Base-by-base conservation (phyloP, 2,888 invertebrate species). In the Beris morrisii region DNA sequence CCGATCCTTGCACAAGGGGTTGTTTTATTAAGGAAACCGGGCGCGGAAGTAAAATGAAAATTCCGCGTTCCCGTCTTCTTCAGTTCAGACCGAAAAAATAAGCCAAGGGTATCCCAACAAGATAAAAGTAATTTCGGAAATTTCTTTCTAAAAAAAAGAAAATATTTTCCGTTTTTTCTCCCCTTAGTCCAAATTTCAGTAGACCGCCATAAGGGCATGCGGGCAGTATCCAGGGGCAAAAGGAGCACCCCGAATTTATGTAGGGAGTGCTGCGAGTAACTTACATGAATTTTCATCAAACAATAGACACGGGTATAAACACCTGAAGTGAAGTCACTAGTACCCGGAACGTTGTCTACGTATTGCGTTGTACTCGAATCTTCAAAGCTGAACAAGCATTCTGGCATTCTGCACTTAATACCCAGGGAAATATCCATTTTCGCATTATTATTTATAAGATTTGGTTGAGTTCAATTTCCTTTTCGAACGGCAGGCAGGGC, bases 401-500 rank as follows among this genome's bases (percentile, higher is more conserved):
- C 13, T 61, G 50, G 15, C 61, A 54, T 64, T 68, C 31, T 46
- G 56, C 44, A 61, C 63, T 68, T 68, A 68, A 66, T 68, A 63
- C 65, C 66, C 15, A 53, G 64, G 58, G 68, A 68, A 64, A 68
- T 63, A 66, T 68, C 68, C 65, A 56, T 68, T 68, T 63, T 68
- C 46, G 38, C 66, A 57, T 65, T 65, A 68, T 68, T 68, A 68
- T 68, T 68, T 66, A 68, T 68, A 68, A 66, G 68, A 68, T 66
- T 66, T 68, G 57, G 64, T 57, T 68, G 63, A 58, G 68, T 68
- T 68, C 66, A 66, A 66, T 68, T 68, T 68, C 68, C 66, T 65
- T 57, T 53, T 31, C 11, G 50, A 30, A 5, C 30, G 30, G 30
- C 63, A 50, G 45, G 46, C 45, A 45, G 32, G 50, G 48, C 28